A percentile compares a stretch with the other conserved stretches of the same genome.
Evolutionary conservation across 30 jellyfish, hydroid and myxozoan genomes (phyloP).

Genomic region (Catostylus mosaicus): DNA sequence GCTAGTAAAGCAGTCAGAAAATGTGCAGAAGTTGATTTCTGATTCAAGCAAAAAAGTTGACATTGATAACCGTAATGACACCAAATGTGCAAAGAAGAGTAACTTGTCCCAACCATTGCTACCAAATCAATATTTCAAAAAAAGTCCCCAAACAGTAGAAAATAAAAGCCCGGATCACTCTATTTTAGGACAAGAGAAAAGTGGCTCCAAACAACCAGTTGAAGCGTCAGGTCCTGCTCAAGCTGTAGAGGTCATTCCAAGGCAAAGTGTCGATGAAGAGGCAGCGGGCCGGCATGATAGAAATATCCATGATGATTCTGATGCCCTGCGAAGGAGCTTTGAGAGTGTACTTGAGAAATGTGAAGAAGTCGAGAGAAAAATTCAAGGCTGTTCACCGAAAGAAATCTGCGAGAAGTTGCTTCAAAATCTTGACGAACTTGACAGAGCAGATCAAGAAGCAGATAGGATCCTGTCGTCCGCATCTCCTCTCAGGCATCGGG

Average conservation of each 20-base stretch:
- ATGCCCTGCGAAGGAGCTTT: neutral
- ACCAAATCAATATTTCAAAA: neutral
- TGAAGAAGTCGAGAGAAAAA: slow-evolving; percentile 72
- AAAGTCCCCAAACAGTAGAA: too few relatives aligned
- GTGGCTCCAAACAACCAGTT: too few relatives aligned
- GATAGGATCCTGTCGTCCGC: neutral
- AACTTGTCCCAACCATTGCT: neutral
- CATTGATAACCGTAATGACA: neutral
- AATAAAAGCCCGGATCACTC: too few relatives aligned
- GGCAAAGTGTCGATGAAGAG: too few relatives aligned
- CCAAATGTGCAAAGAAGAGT: neutral
- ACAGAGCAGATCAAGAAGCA: slow-evolving; percentile 22
- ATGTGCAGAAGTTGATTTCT: slow-evolving; percentile 65
- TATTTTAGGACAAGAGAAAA: too few relatives aligned
- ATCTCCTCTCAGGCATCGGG: neutral
- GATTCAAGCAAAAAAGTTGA: slow-evolving; percentile 46
- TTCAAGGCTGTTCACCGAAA: slow-evolving; percentile 72
- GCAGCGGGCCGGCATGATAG: too few relatives aligned
- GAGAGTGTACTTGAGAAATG: slow-evolving; percentile 41
- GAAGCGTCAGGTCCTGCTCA: too few relatives aligned
- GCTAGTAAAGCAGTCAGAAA: slow-evolving; percentile 88
- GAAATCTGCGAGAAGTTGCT: slow-evolving; percentile 66
- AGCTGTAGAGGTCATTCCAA: too few relatives aligned
- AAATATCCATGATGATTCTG: neutral
- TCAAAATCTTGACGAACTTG: slow-evolving; percentile 33